These are phyloP conservation scores for Colaptes auratus DNA, from an alignment of 2,113 vertebrate genomes.

Conservation along the genomic window DNA sequence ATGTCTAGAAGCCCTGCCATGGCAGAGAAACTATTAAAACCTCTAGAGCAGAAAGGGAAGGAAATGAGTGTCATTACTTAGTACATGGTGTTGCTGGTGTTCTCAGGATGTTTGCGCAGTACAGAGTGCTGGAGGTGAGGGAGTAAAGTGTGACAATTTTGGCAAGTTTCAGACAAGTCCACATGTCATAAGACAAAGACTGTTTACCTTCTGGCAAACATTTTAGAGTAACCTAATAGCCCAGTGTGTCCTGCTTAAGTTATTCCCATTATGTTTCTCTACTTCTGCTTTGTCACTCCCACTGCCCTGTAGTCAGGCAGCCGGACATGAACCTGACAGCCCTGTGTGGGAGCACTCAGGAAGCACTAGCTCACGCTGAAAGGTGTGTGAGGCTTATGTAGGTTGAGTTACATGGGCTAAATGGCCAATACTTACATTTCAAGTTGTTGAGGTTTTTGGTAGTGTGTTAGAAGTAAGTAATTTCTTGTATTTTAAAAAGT, in stretches of 20 bases:
- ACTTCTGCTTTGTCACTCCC: not conserved
- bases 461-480: not conserved
- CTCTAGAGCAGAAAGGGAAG: not conserved
- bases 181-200: not conserved
- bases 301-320: not conserved
- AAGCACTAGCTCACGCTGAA: not conserved
- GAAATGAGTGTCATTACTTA: not conserved
- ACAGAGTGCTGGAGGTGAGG: not conserved
- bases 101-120: not conserved
- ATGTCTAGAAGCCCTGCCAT: not conserved
- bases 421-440: not conserved
- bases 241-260: not conserved
- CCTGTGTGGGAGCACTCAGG: slow-evolving; percentile 8
- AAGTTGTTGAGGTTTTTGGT: not conserved
- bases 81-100: accelerated
- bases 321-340: not conserved
- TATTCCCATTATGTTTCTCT: not conserved
- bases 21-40: not conserved
- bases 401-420: not conserved
- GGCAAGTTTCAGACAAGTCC: not conserved
- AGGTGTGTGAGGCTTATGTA: not conserved
- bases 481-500: not conserved
- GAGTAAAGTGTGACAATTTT: not conserved
- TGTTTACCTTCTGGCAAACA: not conserved
- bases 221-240: not conserved